Conservation (phyloP, 2,888 invertebrate genomes). For the Myopa tessellatipennis region DNA sequence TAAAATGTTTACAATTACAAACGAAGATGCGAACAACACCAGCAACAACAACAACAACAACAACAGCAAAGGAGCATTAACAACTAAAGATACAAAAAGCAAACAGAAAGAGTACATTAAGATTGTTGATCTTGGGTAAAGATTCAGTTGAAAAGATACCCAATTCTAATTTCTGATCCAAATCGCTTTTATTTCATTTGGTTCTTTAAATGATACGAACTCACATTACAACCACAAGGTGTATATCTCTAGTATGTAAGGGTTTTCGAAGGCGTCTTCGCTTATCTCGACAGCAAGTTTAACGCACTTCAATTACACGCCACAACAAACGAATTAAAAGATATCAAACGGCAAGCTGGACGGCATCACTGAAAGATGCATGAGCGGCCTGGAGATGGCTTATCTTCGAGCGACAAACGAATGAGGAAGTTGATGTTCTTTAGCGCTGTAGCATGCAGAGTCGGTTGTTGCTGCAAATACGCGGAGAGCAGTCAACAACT, state of each 20-base stretch:
- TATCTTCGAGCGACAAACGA: neutral
- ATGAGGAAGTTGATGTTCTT: slow-evolving; percentile 3
- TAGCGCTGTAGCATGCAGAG: neutral
- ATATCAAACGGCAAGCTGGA: neutral
- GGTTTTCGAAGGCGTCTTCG: neutral
- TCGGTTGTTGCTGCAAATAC: neutral
- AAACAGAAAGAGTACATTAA: neutral
- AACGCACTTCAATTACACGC: slow-evolving; percentile 28
- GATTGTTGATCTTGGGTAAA: neutral
- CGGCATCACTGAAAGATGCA: neutral
- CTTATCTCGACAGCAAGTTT: slow-evolving; percentile 23
- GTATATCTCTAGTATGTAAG: too few species aligned
- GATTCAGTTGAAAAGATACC: neutral
- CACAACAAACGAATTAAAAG: slow-evolving; percentile 23
- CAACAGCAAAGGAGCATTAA: slow-evolving; percentile 6
- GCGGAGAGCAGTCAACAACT: neutral
- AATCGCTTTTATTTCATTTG: too few species aligned
- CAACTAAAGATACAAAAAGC: slow-evolving; percentile 6
- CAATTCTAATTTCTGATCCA: too few species aligned
- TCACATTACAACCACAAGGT: too few species aligned
- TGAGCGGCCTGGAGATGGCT: neutral
- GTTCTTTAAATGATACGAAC: too few species aligned
- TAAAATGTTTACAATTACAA: slow-evolving; percentile 59
- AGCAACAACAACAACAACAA: slow-evolving; percentile 19
- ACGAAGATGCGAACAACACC: neutral